phyloP scores from a whole-genome alignment of 2,888 invertebrate genomes.

The Ptychoptera albimana region DNA sequence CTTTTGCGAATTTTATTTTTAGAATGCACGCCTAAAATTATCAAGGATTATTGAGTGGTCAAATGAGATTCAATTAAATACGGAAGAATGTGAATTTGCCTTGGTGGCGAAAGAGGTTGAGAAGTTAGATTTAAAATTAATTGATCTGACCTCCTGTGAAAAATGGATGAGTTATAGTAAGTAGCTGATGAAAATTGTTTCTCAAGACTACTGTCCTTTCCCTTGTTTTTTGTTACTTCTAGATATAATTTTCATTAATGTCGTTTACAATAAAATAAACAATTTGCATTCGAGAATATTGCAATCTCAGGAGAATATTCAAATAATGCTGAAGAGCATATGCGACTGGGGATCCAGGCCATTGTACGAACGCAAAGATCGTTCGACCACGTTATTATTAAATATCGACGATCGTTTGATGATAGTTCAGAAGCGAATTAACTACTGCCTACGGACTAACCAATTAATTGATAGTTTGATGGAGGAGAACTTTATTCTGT shows the following conservation, averaged over 20 bases:
- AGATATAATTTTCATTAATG: conserved; percentile 52
- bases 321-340: conserved; percentile 38
- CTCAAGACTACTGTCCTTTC: too few relatives aligned
- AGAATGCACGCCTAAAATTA: conserved; percentile 24
- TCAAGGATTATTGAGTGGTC: conserved; percentile 58
- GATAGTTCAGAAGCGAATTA: conserved; percentile 18
- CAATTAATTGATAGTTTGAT: conserved; percentile 20
- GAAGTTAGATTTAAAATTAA: conserved; percentile 53
- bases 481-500: conserved; percentile 22
- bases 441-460: conserved; percentile 22
- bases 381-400: conserved; percentile 20
- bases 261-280: conserved; percentile 46
- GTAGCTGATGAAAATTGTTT: conserved; percentile 12
- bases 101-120: conserved; percentile 62
- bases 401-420: conserved; percentile 22
- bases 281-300: conserved; percentile 49
- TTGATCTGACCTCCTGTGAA: conserved; percentile 47
- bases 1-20: not conserved
- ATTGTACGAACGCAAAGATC: conserved; percentile 54
- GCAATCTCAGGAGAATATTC: conserved; percentile 49
- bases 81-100: conserved; percentile 58
- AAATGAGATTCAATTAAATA: conserved; percentile 57
- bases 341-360: conserved; percentile 57
- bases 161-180: conserved; percentile 73
- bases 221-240: too few relatives aligned